Conservation (phyloP, 1,140 invertebrate species). For the Solen grandis region DNA sequence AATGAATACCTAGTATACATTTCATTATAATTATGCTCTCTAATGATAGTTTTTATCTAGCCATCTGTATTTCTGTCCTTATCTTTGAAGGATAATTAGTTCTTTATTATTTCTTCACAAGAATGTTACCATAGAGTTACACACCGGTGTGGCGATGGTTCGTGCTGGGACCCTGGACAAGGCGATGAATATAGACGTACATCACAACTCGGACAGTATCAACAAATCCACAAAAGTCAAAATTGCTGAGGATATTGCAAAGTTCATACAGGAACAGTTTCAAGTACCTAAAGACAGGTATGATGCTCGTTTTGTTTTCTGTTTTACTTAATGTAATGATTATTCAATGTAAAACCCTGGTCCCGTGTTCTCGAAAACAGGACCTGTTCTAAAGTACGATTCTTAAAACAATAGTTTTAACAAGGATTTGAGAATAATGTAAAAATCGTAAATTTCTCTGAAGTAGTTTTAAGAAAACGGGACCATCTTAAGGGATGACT, state of each 20-base stretch:
- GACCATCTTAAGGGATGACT: not conserved
- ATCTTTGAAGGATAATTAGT: no score
- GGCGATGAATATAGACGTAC: constrained; percentile 51
- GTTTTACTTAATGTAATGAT: not conserved
- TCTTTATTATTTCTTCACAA: constrained; percentile 8
- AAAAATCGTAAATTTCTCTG: not conserved
- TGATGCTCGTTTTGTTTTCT: not conserved
- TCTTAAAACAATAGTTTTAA: not conserved
- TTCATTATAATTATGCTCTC: no score
- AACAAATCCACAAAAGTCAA: constrained; percentile 43
- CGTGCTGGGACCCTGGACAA: constrained; percentile 37
- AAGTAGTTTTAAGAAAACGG: not conserved
- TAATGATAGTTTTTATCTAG: no score
- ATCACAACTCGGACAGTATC: constrained; percentile 55
- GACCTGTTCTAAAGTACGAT: not conserved
- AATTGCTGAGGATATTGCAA: constrained; percentile 46
- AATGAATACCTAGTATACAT: no score
- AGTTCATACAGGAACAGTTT: constrained; percentile 41
- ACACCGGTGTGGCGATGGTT: constrained; percentile 43
- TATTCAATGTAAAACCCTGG: not conserved
- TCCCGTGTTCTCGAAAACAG: not conserved
- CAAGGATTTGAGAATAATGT: not conserved
- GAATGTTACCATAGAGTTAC: constrained; percentile 48
- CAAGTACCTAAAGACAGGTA: constrained; percentile 50
- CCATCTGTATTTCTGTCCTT: no score